A percentile compares a stretch with the other conserved stretches of the same genome.
Evolutionary conservation across 2,113 vertebrate genomes (phyloP).

Genomic region (Hucho hucho): DNA sequence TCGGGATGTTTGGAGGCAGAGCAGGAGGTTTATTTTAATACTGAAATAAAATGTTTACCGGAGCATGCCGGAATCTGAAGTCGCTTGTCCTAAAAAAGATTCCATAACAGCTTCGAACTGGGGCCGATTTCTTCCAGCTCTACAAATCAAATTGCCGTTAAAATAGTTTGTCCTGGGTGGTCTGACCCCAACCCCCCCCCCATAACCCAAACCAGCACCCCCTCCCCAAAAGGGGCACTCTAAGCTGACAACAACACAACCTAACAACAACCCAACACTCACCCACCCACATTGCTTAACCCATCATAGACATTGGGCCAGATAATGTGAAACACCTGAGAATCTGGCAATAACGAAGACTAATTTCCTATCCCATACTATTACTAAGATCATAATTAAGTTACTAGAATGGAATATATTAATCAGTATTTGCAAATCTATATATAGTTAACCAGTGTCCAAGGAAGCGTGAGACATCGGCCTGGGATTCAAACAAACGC

Average conservation of each 20-base stretch:
- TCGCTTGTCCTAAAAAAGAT: conserved; percentile 79
- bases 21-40: conserved; percentile 38
- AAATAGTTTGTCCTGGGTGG: conserved; percentile 67
- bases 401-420: not conserved
- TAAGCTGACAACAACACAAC: conserved; percentile 2
- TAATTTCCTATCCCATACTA: not conserved
- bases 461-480: no score
- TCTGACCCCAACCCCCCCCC: conserved; percentile 34
- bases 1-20: conserved; percentile 27
- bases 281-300: not conserved
- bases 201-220: conserved; percentile 10
- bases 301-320: not conserved
- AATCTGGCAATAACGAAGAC: not conserved
- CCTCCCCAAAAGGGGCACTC: not conserved
- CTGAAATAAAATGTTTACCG: conserved; percentile 69
- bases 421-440: no score
- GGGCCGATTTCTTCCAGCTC: conserved; percentile 75
- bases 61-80: conserved; percentile 60
- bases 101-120: conserved; percentile 80
- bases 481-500: no score
- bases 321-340: not conserved
- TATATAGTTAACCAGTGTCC: no score
- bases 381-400: not conserved
- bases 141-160: conserved; percentile 79
- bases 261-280: conserved; percentile 25